Evolutionary conservation across 2,113 vertebrate species (phyloP).

Genomic region (Pterocles orientalis): DNA sequence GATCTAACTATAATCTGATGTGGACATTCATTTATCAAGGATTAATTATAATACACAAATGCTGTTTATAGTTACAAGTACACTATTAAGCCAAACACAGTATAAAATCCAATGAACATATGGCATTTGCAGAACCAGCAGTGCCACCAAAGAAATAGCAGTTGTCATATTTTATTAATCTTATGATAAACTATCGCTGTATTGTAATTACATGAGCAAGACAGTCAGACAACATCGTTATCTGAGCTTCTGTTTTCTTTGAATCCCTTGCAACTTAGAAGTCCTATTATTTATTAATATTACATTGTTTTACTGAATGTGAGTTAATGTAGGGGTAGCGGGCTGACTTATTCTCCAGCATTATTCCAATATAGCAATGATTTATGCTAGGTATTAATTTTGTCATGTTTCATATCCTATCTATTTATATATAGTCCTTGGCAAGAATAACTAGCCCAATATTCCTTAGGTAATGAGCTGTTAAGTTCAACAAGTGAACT

Average conservation of each 20-base stretch:
- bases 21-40: background rate
- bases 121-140: constrained; percentile 25
- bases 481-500: constrained; percentile 29
- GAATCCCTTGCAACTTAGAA: background rate
- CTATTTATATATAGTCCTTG: constrained; percentile 3
- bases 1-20: background rate
- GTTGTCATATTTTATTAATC: constrained; percentile 46
- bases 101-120: constrained; percentile 11
- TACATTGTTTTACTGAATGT: background rate
- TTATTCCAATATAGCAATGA: background rate
- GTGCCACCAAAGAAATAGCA: background rate
- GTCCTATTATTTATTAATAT: background rate
- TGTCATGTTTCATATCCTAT: constrained; percentile 2
- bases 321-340: background rate
- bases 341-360: background rate
- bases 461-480: constrained; percentile 27
- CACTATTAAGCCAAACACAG: background rate
- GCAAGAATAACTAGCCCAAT: background rate
- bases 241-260: constrained; percentile 4
- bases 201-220: constrained; percentile 30
- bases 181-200: background rate
- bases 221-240: constrained; percentile 25
- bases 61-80: constrained; percentile 9
- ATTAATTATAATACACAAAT: constrained; percentile 32
- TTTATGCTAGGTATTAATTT: constrained; percentile 23